Conservation (phyloP, 1,140 invertebrate species). For the Caenorhabditis latens region DNA sequence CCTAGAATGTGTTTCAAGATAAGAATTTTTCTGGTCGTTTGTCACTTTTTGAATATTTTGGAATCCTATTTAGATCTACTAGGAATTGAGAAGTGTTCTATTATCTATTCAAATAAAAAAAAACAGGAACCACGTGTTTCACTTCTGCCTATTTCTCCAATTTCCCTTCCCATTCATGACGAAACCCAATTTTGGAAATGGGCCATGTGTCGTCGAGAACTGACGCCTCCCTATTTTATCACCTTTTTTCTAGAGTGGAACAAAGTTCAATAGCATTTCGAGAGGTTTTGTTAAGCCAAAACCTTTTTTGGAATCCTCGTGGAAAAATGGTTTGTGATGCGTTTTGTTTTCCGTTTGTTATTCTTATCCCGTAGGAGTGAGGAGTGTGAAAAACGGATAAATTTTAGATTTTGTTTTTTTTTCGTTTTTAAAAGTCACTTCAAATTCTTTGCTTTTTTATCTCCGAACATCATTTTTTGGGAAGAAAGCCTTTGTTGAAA, state of each 20-base stretch:
- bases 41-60: not conserved
- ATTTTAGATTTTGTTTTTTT: not conserved
- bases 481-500: too few relatives aligned
- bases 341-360: not conserved
- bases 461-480: not conserved
- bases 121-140: not conserved
- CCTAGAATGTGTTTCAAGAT: conserved; percentile 44
- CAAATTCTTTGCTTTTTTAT: not conserved
- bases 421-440: not conserved
- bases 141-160: not conserved
- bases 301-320: conserved; percentile 6
- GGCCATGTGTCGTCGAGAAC: not conserved
- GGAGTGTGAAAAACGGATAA: not conserved
- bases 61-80: not conserved
- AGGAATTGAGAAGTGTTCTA: not conserved
- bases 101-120: not conserved
- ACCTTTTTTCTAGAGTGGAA: not conserved
- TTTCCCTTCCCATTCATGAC: not conserved
- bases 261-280: conserved; percentile 20
- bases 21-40: not conserved
- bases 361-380: not conserved
- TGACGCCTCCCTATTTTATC: conserved; percentile 2
- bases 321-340: conserved; percentile 18
- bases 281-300: not conserved
- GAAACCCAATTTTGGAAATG: conserved; percentile 43